Evolutionary conservation across 2,113 vertebrate species (phyloP), one percentile per base, ranked within the genome.

Genomic region (Lichenostomus cassidix): DNA sequence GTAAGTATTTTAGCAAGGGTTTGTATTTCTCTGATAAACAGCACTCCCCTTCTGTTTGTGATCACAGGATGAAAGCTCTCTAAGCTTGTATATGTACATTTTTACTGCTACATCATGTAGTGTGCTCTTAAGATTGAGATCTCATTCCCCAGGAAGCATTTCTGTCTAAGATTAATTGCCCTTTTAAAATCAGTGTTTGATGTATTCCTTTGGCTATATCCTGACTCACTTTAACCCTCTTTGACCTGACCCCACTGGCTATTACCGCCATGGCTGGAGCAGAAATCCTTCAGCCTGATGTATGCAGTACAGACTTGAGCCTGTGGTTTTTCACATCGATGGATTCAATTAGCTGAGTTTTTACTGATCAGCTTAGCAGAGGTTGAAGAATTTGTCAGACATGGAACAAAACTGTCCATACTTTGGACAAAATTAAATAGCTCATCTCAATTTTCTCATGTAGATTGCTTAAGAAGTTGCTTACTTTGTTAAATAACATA

Each of bases 121-220:
- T 90, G 86, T 97, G 95, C 97, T 98, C 97, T 98, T 98, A 98
- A 98, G 98, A 98, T 98, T 98, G 97, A 97, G 97, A 98, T 98
- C 97, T 98, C 97, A 89, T 97, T 98, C 98, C 95, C 95, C 98
- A 98, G 97, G 98, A 98, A 98, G 96, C 97, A 97, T 98, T 98
- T 98, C 97, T 98, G 96, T 95, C 94, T 92, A 97, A 98, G 98
- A 98, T 98, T 97, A 98, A 98, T 98, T 98, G 96, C 97, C 97
- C 98, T 98, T 98, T 98, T 98, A 98, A 98, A 98, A 97, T 98
- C 95, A 96, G 94, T 94, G 97, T 98, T 98, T 98, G 98, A 98
- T 98, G 97, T 98, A 97, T 98, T 98, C 94, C 95, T 97, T 94
- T 98, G 97, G 97, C 98, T 97, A 97, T 98, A 98, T 98, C 97